phyloP scores from a whole-genome alignment of 2,797 vertebrate species.

The Onychomys torridus region DNA sequence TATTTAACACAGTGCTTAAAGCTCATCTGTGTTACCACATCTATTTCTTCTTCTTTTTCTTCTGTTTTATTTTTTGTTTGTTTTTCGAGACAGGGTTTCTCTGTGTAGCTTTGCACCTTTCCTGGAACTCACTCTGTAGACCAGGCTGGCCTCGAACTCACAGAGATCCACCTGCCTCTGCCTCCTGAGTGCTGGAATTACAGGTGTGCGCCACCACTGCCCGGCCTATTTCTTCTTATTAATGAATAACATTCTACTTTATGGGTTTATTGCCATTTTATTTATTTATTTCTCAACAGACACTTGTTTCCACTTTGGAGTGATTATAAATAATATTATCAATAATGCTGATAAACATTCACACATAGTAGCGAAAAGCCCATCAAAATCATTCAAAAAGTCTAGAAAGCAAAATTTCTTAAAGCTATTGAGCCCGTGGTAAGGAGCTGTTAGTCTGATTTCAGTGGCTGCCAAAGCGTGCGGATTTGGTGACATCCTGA shows the following conservation, averaged over 20 bases:
- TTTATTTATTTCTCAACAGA: conserved; percentile 47
- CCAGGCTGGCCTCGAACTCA: too few relatives aligned
- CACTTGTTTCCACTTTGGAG: not conserved
- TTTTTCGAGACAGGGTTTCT: too few relatives aligned
- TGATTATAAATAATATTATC: not conserved
- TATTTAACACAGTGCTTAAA: conserved; percentile 38
- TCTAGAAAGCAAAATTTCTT: conserved; percentile 55
- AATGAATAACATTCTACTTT: conserved; percentile 14
- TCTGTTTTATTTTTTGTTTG: too few relatives aligned
- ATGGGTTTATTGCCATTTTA: not conserved
- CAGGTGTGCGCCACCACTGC: too few relatives aligned
- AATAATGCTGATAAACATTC: conserved; percentile 17
- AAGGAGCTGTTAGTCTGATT: conserved; percentile 49
- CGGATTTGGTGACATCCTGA: not conserved
- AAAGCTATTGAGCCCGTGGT: conserved; percentile 12
- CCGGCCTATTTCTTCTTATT: conserved; percentile 16
- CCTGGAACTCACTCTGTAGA: too few relatives aligned
- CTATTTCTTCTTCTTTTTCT: not conserved
- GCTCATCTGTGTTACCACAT: not conserved
- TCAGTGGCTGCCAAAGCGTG: conserved; percentile 48
- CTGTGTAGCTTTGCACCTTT: too few relatives aligned
- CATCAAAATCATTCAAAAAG: conserved; percentile 57
- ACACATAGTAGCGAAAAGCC: not conserved
- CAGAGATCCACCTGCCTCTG: too few relatives aligned
- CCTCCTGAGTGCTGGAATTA: too few relatives aligned